Percentiles rank a stretch among this genome's conserved stretches.
Evolutionary conservation across 2,113 vertebrate genomes (phyloP).

Genomic region (Cyanistes caeruleus): DNA sequence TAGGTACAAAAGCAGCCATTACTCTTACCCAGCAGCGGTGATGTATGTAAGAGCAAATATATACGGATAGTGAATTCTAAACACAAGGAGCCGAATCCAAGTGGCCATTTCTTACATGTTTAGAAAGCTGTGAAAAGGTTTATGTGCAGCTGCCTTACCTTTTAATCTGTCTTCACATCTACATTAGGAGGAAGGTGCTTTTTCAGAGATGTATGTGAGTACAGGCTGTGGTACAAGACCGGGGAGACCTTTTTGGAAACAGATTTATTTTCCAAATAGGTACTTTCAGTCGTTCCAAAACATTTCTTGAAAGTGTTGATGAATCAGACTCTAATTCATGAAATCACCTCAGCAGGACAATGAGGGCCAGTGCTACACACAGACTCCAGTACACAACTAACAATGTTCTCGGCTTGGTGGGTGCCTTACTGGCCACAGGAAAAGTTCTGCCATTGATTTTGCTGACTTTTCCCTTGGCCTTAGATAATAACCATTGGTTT

Average conservation of each 20-base stretch:
- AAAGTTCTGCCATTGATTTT: not conserved
- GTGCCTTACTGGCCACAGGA: not conserved
- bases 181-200: not conserved
- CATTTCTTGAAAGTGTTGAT: not conserved
- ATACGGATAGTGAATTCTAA: not conserved
- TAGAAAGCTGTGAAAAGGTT: conserved; percentile 2
- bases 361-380: not conserved
- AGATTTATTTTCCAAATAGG: not conserved
- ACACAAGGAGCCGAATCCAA: not conserved
- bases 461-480: not conserved
- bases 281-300: not conserved
- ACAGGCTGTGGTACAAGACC: not conserved
- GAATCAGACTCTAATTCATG: not conserved
- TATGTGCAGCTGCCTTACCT: not conserved
- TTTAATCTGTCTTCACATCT: not conserved
- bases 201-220: not conserved
- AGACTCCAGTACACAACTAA: not conserved
- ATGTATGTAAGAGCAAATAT: not conserved
- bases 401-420: not conserved
- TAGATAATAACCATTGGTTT: not conserved
- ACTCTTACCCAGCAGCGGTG: not conserved
- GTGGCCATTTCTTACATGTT: not conserved
- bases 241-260: not conserved
- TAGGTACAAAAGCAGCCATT: conserved; percentile 2
- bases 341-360: not conserved